Base-by-base conservation (phyloP, 1,140 invertebrate species). In the Capitella teleta region DNA sequence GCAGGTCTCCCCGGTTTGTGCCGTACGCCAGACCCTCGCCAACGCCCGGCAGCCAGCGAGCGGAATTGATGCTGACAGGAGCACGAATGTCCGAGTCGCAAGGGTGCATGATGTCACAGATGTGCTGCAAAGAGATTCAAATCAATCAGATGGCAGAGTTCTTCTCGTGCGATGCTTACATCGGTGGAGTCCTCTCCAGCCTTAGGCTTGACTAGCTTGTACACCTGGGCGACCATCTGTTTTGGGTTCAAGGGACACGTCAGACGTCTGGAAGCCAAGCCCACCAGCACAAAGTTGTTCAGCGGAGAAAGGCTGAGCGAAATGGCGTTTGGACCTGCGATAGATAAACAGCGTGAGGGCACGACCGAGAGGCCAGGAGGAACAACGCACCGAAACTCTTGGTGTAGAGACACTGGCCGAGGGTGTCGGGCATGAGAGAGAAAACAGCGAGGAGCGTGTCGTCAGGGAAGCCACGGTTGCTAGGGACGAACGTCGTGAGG, bases 21-120 rank as follows among this genome's bases (percentile, higher is more conserved):
- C 84, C 86, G 69, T 86, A 89, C 26, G 87, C 82, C 43, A 89
- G 76, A 1, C 86, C 86, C 64, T 86, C 82, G 0, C 87, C 86
- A 12, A 85, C 77, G 24, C 79, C 77, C 0, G 86, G 86, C 16
- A 84, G 76, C 86, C 86, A 90, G 44, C 83, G 74, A 26, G 87
- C 83, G 57, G 85, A 87, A 74, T 89, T 90, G 8, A 89, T 73
- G 64, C 82, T 86, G 10, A 70, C 46, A 78, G 80, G 59, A 76
- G 78, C 45, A 73, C 78, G 21, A 10, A 76, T 62, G 71, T 83
- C 74, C 3, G 63, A 56, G 46, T 73, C 50, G 54, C 54, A 58
- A 12, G 54, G 77, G 58, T 84, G 80, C 53, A 81, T 77, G 14
- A 84, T 64, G 57, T 80, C 78, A 32, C 78, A 67, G 12, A 82